Evolutionary conservation across 2,113 vertebrate genomes (phyloP), one percentile per base, ranked within the genome.

Genomic region (Aplodontia rufa): DNA sequence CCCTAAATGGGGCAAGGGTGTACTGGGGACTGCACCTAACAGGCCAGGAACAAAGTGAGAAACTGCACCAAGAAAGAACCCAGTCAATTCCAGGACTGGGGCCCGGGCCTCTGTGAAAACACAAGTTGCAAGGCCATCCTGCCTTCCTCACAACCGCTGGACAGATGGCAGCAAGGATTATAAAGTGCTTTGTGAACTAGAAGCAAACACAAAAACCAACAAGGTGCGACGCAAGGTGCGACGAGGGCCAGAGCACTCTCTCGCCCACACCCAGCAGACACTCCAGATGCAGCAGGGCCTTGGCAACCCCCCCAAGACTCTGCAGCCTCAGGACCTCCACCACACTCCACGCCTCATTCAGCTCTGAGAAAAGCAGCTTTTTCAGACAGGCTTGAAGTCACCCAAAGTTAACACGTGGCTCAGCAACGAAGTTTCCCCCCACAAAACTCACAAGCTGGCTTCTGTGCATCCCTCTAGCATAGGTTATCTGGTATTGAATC

Each of bases 271-370:
- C 11, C 58, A 24, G n/a, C n/a, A 89, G 60, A 42, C 37, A 40
- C 30, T 24, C 45, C n/a, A 66, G 72, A 7, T 19, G 71, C 20
- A 37, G 24, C 37, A 6, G 8, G 30, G 9, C 40, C 3, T 0
- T 2, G 24, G 74, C 51, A 28, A 14, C 49, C 62, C 24, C 20
- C 0, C 5, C 28, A 4, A 8, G 58, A 58, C 68, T 6, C 6
- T 9, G 8, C 11, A 6, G 69, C 64, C 17, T 40, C 66, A 3
- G 0, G 26, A 13, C 5, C 2, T 0, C 8, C 0, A 0, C 24
- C 26, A 40, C 62, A 24, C 16, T 82, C 80, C 1, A 0, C n/a
- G 32, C 0, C 13, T 40, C 30, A 5, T 0, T 17, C 19, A 8
- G 79, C 3, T 17, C 64, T 42, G 17, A 58, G 24, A 69, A 32